Conservation (phyloP, 2,888 invertebrate genomes). For the Tetropium fuscum region DNA sequence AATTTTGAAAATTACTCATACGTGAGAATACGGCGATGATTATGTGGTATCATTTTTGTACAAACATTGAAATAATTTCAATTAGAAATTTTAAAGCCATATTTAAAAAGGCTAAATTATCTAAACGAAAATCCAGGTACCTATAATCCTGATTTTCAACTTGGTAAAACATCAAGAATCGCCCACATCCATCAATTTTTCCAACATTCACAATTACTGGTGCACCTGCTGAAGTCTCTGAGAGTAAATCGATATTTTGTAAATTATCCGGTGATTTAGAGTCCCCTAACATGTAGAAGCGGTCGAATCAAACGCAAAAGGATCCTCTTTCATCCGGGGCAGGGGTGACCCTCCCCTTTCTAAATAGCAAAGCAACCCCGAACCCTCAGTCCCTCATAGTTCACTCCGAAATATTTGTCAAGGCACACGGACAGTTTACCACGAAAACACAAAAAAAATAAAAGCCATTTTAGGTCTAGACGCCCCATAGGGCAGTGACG, state of each 20-base stretch:
- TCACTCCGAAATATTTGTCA: conserved; percentile 5
- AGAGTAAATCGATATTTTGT: not conserved
- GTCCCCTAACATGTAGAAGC: conserved; percentile 2
- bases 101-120: too few species aligned
- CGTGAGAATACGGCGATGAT: too few species aligned
- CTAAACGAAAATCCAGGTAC: too few species aligned
- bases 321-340: conserved; percentile 6
- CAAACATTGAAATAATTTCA: too few species aligned
- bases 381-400: conserved; percentile 5
- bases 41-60: too few species aligned
- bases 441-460: conserved; percentile 19
- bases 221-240: not conserved
- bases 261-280: conserved; percentile 6
- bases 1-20: too few species aligned
- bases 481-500: not conserved
- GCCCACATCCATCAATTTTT: too few species aligned
- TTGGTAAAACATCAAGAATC: too few species aligned
- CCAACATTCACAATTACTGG: too few species aligned
- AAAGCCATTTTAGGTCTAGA: conserved; percentile 2
- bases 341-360: conserved; percentile 11
- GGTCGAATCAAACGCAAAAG: not conserved
- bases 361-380: conserved; percentile 2
- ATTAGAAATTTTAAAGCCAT: too few species aligned
- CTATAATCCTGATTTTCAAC: too few species aligned
- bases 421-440: conserved; percentile 13